Percentiles rank a stretch among this genome's conserved stretches.
These are phyloP conservation scores for Tangara arthus DNA, from an alignment of 2,797 vertebrate species.

Conservation along the genomic window DNA sequence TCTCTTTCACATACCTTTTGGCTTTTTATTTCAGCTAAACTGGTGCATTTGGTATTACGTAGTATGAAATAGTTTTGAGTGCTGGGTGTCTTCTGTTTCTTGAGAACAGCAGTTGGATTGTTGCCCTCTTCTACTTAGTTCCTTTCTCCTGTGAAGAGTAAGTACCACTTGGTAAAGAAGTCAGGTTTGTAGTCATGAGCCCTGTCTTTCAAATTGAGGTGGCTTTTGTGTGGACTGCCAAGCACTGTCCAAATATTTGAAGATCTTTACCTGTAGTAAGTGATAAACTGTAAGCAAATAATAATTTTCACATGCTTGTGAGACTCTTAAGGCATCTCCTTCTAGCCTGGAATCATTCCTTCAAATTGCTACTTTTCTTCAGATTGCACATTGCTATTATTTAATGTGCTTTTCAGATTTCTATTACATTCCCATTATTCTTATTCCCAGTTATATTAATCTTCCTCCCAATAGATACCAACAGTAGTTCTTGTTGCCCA, in stretches of 20 bases:
- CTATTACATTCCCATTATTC: neutral
- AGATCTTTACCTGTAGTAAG: neutral
- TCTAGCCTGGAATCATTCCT: neutral
- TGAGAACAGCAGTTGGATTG: neutral
- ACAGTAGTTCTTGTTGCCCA: neutral
- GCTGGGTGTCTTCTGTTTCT: neutral
- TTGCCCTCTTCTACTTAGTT: neutral
- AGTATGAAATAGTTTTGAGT: neutral
- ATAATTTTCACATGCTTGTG: neutral
- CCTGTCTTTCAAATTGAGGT: neutral
- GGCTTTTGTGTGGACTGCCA: neutral
- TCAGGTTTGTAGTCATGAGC: neutral
- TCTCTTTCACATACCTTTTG: neutral
- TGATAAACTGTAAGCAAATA: neutral
- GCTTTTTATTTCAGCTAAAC: neutral
- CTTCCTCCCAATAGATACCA: neutral
- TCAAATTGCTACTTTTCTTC: neutral
- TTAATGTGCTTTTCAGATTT: neutral
- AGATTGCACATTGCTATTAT: neutral
- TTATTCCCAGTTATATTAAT: neutral
- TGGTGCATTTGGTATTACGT: neutral
- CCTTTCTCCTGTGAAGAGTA: neutral
- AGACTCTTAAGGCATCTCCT: neutral
- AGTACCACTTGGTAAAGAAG: neutral
- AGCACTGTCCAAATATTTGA: neutral